A percentile compares a stretch with the other conserved stretches of the same genome.
These are phyloP conservation scores for Habrosyne pyritoides DNA, from an alignment of 2,888 invertebrate species.

Conservation along the genomic window DNA sequence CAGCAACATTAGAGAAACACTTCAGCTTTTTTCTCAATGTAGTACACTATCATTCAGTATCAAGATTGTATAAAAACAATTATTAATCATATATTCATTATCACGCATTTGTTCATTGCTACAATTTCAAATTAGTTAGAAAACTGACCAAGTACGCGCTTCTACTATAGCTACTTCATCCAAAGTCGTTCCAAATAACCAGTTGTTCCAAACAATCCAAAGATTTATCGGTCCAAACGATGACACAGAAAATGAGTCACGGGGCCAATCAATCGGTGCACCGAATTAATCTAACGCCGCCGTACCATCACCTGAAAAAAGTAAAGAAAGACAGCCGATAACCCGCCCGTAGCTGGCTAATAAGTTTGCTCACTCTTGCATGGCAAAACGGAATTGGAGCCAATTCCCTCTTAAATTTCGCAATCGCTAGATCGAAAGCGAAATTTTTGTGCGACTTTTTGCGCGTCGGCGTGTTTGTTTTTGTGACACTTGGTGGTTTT, in stretches of 20 bases:
- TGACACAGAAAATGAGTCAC: constrained; percentile 64
- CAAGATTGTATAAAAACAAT: too few relatives aligned
- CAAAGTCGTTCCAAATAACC: too few relatives aligned
- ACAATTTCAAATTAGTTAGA: too few relatives aligned
- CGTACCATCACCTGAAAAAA: constrained; percentile 68
- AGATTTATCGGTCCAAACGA: constrained; percentile 13
- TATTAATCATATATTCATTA: too few relatives aligned
- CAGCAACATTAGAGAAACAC: background rate
- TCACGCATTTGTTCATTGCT: too few relatives aligned
- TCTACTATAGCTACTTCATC: too few relatives aligned
- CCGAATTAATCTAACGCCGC: constrained; percentile 69
- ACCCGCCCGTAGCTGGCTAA: constrained; percentile 62
- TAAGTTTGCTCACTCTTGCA: constrained; percentile 81
- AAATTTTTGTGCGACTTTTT: constrained; percentile 40
- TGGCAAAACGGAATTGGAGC: constrained; percentile 73
- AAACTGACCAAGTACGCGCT: too few relatives aligned
- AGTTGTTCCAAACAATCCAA: background rate
- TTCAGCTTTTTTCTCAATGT: too few relatives aligned
- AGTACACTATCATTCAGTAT: too few relatives aligned
- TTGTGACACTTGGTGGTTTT: background rate
- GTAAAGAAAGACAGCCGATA: constrained; percentile 66
- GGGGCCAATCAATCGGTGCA: constrained; percentile 63
- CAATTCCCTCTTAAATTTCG: constrained; percentile 49
- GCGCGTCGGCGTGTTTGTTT: background rate
- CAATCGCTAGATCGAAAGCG: constrained; percentile 63